Conservation (phyloP, 2,888 invertebrate species). For the Scaptodrosophila latifasciaeformis region DNA sequence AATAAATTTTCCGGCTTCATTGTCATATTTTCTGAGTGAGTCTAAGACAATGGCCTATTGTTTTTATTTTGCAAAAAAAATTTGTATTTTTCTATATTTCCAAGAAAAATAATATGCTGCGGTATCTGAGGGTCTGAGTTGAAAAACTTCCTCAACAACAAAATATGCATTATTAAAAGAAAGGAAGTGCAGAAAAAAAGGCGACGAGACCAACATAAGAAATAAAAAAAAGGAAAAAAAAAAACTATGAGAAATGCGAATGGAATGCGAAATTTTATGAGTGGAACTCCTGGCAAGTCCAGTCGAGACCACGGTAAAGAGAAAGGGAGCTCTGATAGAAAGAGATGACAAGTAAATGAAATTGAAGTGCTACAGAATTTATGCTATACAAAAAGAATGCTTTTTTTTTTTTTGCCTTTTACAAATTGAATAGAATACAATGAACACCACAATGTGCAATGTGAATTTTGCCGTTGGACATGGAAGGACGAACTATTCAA, state of each 20-base stretch:
- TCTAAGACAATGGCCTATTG: slow-evolving; percentile 54
- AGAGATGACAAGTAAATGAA: slow-evolving; percentile 12
- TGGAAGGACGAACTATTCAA: slow-evolving; percentile 20
- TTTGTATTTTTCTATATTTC: slow-evolving; percentile 38
- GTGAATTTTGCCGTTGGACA: slow-evolving; percentile 15
- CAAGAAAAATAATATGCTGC: slow-evolving; percentile 12
- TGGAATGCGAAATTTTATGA: slow-evolving; percentile 53
- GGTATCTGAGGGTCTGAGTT: not conserved
- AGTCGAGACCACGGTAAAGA: slow-evolving; percentile 10
- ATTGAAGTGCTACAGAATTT: slow-evolving; percentile 65
- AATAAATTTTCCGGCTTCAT: no score
- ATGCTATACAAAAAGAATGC: slow-evolving; percentile 55
- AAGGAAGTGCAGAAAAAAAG: slow-evolving; percentile 44
- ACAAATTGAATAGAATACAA: slow-evolving; percentile 66
- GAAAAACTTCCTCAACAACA: slow-evolving; percentile 52
- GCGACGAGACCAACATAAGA: slow-evolving; percentile 60
- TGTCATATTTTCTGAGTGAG: slow-evolving; percentile 36
- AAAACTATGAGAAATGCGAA: slow-evolving; percentile 32
- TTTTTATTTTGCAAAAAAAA: slow-evolving; percentile 64
- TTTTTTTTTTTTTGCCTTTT: slow-evolving; percentile 34
- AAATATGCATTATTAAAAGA: slow-evolving; percentile 66
- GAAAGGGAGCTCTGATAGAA: not conserved
- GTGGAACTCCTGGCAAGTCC: slow-evolving; percentile 15
- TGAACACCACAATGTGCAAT: slow-evolving; percentile 25
- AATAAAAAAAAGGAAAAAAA: slow-evolving; percentile 20